Evolutionary conservation across 64 coral and sea anemone genomes (phyloP).

Genomic region (Acropora yongei): DNA sequence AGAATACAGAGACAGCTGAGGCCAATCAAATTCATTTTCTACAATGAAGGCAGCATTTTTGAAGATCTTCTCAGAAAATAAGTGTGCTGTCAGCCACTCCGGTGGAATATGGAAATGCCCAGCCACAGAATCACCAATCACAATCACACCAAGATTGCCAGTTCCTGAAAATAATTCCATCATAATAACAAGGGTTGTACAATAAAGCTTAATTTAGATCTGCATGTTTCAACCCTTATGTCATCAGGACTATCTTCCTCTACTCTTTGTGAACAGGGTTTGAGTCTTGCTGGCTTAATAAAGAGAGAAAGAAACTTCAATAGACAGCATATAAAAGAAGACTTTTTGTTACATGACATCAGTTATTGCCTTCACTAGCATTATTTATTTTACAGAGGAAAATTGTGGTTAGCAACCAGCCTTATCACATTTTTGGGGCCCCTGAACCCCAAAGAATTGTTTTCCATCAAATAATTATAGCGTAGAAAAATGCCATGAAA

Average conservation of each 20-base stretch:
- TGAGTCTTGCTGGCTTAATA: not conserved
- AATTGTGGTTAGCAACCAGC: no score
- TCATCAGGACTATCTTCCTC: not conserved
- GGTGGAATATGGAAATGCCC: slow-evolving; percentile 95
- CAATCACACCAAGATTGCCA: slow-evolving; percentile 89
- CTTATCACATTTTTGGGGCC: no score
- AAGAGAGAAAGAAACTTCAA: no score
- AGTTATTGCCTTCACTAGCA: no score
- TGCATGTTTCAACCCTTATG: not conserved
- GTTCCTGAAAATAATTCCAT: slow-evolving; percentile 58
- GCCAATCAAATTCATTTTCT: slow-evolving; percentile 96
- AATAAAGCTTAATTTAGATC: not conserved
- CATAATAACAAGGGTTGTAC: not conserved
- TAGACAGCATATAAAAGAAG: no score
- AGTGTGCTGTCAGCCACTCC: slow-evolving; percentile 85
- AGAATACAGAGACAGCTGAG: slow-evolving; percentile 85
- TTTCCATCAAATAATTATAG: no score
- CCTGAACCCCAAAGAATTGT: no score
- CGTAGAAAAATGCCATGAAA: no score
- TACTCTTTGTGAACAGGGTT: not conserved
- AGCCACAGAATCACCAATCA: slow-evolving; percentile 90
- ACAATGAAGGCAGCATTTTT: slow-evolving; percentile 76
- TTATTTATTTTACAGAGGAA: no score
- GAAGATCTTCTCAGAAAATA: slow-evolving; percentile 69
- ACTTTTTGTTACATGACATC: no score